Base-by-base conservation (phyloP, 92 coral and sea anemone genomes). In the Parazoanthus darwini region DNA sequence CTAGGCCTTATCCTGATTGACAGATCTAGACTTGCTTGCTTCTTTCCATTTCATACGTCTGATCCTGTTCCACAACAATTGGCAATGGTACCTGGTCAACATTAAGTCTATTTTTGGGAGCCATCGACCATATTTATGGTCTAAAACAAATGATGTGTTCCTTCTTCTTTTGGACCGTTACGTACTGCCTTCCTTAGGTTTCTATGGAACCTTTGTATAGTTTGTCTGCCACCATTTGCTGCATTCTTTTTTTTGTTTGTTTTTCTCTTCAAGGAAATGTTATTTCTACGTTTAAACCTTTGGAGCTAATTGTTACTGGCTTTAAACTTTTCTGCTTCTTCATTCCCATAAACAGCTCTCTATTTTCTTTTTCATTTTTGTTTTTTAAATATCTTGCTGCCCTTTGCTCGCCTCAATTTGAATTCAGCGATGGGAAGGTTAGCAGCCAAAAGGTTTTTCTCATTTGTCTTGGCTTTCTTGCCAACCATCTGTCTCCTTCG, bases 331-430 rank as follows among this genome's bases (percentile, higher is more conserved):
- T 74, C 74, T 29, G 81, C 90, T n/a, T 0, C 90, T 88, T 88
- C 87, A 73, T 81, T 88, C 59, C 87, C 88, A 75, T 82, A 89
- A 29, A 81, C 88, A 82, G 83, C 88, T 82, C 88, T 82, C 82
- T 82, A 82, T 82, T 82, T 89, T 89, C 88, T 89, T 3, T 76
- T 82, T 82, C 88, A 83, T 89, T 54, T 81, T 81, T 10, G 85
- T 81, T 20, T 56, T 81, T 88, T 88, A 26, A 86, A 88, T 23
- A 80, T 80, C 25, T 88, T 88, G 82, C 90, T 82, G 43, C 88
- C 91, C 75, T 83, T 77, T 89, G 91, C 91, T 82, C 88, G 71
- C 79, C 91, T 58, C 82, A 89, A 51, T 85, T 89, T 89, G 38
- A 89, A 89, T 70, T 89, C 91, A 22, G 91, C 78, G 38, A 89